Base-by-base conservation (phyloP, 2,888 invertebrate species). In the Campoplex nolae region DNA sequence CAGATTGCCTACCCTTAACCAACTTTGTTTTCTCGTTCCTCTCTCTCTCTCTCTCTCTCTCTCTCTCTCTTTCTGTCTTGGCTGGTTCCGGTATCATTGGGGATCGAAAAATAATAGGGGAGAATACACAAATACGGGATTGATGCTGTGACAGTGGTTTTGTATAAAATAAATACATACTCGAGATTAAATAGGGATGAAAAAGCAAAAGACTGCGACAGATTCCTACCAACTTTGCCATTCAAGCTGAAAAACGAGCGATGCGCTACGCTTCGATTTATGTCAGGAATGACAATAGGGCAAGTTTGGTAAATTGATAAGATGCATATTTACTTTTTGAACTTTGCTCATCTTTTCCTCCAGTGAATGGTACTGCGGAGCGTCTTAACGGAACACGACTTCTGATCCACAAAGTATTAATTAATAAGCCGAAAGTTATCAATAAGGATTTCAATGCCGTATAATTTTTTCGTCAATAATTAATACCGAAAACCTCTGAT, bases 51-150 rank as follows among this genome's bases (percentile, higher is more conserved):
- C 65, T 13, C 18, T 62, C 48, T 65, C 65, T 23, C 67, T 76
- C 42, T 38, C 18, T 74, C 56, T 75, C 48, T 71, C 18, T 48
- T 56, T 62, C 71, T 68, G 48, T 58, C 58, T 54, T 38, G 68
- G 48, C 18, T 8, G 38, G 38, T 68, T 62, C 38, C 23, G 58
- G 35, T 23, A 32, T 67, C 45, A 67, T 54, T 23, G 38, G n/a
- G 56, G 67, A 81, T 67, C 67, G 74, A 54, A 65, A 76, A 80
- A 86, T 83, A 81, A 86, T 83, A 81, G 74, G 74, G 74, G 68
- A 65, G 65, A 74, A 76, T 35, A 70, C 54, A 71, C 48, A 65
- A 76, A 73, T 42, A 58, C 67, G 71, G 35, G 11, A 58, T 54
- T 42, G 62, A 80, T 67, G 62, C 48, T 48, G 51, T 45, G 78